These are phyloP conservation scores for Tadarida brasiliensis DNA, from an alignment of 2,797 vertebrate species.

Conservation along the genomic window DNA sequence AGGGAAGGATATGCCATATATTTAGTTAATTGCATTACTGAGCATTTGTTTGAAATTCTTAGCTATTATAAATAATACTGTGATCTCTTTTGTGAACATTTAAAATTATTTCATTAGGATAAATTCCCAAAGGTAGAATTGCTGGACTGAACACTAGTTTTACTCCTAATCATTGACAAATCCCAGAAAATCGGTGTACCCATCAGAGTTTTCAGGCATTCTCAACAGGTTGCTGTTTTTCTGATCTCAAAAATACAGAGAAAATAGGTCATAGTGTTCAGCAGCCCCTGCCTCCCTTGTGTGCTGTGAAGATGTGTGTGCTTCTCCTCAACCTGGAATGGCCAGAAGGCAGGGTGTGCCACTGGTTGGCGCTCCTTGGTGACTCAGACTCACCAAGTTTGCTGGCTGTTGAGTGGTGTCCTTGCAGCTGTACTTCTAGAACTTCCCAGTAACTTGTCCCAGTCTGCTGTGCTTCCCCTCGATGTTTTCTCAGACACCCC, in stretches of 20 bases:
- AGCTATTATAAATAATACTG: neutral
- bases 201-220: neutral
- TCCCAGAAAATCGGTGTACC: neutral
- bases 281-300: neutral
- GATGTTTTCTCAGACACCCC: too few relatives aligned
- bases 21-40: neutral
- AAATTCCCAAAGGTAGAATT: neutral
- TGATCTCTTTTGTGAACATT: neutral
- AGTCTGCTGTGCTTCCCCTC: neutral
- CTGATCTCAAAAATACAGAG: neutral
- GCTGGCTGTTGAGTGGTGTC: neutral
- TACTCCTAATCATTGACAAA: neutral
- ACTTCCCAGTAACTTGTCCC: neutral
- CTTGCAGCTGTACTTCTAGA: neutral
- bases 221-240: neutral
- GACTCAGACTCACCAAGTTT: neutral
- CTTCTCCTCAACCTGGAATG: neutral
- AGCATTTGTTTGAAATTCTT: neutral
- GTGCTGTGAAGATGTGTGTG: neutral
- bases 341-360: neutral
- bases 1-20: neutral
- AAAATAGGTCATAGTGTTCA: neutral
- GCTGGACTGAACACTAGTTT: neutral
- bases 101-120: neutral
- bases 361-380: rapidly evolving